These are phyloP conservation scores for Metopia argyrocephala DNA, from an alignment of 2,888 invertebrate genomes.

Conservation along the genomic window DNA sequence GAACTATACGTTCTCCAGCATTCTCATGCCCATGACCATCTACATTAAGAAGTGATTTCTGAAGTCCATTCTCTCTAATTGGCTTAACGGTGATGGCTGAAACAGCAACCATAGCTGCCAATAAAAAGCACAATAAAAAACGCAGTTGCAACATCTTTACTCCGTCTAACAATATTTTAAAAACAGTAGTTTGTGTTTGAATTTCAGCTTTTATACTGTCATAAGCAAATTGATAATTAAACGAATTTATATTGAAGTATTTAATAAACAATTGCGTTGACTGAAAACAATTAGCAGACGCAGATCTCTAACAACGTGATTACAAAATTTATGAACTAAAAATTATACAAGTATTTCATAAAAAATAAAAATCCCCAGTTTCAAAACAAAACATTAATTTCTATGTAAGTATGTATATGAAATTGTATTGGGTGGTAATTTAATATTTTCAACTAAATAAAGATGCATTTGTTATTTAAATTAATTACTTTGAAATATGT, in stretches of 20 bases:
- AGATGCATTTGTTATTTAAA: no score
- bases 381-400: neutral
- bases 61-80: slow-evolving; percentile 7
- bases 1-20: slow-evolving; percentile 65
- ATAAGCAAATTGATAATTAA: neutral
- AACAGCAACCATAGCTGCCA: slow-evolving; percentile 32
- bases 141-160: slow-evolving; percentile 34
- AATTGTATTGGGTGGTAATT: no score
- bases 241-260: slow-evolving; percentile 40
- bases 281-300: neutral
- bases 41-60: slow-evolving; percentile 59
- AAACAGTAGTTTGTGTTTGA: neutral
- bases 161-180: neutral
- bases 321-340: neutral
- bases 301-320: neutral
- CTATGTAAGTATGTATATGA: no score
- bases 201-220: slow-evolving; percentile 6
- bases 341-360: neutral
- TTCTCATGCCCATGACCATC: slow-evolving; percentile 68
- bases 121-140: slow-evolving; percentile 17
- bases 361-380: neutral
- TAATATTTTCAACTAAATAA: no score
- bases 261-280: neutral
- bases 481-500: no score
- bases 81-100: slow-evolving; percentile 7